A percentile compares a stretch with the other conserved stretches of the same genome.
Evolutionary conservation across 2,113 vertebrate species (phyloP).

Genomic region (Scomber colias): DNA sequence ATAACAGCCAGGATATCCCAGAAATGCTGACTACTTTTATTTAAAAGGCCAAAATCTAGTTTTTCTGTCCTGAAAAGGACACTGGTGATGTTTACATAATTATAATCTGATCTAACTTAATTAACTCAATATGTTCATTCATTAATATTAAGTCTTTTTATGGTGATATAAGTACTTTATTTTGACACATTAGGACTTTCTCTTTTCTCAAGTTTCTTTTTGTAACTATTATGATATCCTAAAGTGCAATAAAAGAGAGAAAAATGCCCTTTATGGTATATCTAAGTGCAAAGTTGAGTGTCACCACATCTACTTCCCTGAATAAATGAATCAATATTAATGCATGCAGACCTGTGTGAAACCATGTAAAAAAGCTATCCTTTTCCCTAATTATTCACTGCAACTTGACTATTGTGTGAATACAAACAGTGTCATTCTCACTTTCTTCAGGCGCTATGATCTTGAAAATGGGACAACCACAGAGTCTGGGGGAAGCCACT

Average conservation of each 20-base stretch:
- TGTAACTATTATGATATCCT: too few species aligned
- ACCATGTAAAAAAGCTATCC: neutral
- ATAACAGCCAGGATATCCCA: neutral
- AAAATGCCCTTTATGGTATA: too few species aligned
- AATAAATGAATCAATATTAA: neutral
- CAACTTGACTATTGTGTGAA: neutral
- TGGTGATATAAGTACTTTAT: too few species aligned
- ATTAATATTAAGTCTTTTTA: too few species aligned
- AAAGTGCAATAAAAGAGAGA: too few species aligned
- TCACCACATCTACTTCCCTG: neutral
- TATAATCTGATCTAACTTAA: neutral
- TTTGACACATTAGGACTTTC: too few species aligned
- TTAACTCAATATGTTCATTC: too few species aligned
- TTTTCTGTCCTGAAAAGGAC: neutral
- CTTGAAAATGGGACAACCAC: conserved; percentile 26
- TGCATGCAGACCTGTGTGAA: neutral
- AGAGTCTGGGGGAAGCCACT: conserved; percentile 32
- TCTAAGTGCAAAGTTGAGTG: too few species aligned
- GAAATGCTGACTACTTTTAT: neutral
- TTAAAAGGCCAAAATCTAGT: neutral
- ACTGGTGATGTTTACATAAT: neutral
- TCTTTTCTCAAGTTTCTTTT: too few species aligned
- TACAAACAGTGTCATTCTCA: neutral
- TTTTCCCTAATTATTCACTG: neutral
- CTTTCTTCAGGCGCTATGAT: conserved; percentile 15